Evolutionary conservation across 2,888 invertebrate species (phyloP), one percentile per base, ranked within the genome.

Genomic region (Spodoptera picta): DNA sequence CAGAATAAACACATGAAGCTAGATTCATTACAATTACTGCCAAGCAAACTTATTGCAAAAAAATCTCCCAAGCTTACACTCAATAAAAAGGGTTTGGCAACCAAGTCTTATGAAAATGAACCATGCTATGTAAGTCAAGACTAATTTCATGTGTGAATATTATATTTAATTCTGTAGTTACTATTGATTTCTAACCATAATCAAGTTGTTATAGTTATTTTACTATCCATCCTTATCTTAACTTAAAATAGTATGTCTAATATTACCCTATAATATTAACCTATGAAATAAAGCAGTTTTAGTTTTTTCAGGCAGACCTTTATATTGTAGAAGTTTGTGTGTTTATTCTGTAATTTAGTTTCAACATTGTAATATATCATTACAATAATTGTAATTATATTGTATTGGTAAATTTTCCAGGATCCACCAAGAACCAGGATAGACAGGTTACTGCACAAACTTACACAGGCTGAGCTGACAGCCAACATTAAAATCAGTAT

Each of bases 381-480:
- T 36, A 9, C 19, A 19, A 19, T 36, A 3, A 27, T 27, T 27
- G 27, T 36, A 36, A 36, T 2, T 9, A 36, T 36, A 9, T 9
- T 36, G 36, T 36, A 2, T 36, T 1, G 9, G 9, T 36, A 36
- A 36, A 36, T 36, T 5, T 36, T 36, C 2, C 36, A 36, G 23
- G 72, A 72, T 3, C 23, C 42, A 62, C 64, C 68, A 41, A 80
- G 68, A 71, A 69, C 86, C 36, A 87, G 84, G 80, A 77, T 92
- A 19, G 91, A 91, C 11, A 91, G 80, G 68, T 62, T 87, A 24
- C 69, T 94, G 4, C 86, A 77, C 48, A 88, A 81, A 73, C 76
- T 87, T 63, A 84, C 88, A 27, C 90, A 92, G 68, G 75, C 88
- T 3, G 91, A 93, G 69, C 82, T 94, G 1, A 86, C 87, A 57